These are phyloP conservation scores for Sinocyclocheilus anshuiensis DNA, from an alignment of 2,113 vertebrate genomes.

Conservation along the genomic window DNA sequence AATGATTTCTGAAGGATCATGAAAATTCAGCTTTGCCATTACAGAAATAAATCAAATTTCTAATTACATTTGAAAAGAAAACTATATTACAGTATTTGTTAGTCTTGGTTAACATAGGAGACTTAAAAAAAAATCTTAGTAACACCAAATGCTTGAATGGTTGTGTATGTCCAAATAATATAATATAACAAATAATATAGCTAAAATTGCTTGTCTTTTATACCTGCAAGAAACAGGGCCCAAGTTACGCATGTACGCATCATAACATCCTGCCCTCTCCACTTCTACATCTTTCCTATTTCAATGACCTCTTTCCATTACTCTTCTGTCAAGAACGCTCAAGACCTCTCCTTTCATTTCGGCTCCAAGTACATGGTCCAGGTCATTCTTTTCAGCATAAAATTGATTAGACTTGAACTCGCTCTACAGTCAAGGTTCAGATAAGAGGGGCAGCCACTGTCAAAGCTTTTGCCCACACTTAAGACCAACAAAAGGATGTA, in stretches of 20 bases:
- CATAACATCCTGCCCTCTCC: constrained; percentile 5
- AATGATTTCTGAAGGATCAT: too few species aligned
- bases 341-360: neutral
- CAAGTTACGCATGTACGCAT: too few species aligned
- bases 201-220: neutral
- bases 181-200: too few species aligned
- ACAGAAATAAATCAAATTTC: too few species aligned
- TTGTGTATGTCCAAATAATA: too few species aligned
- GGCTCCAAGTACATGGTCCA: neutral
- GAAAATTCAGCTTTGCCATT: too few species aligned
- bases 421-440: neutral
- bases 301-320: neutral
- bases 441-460: constrained; percentile 6
- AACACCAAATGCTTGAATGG: too few species aligned
- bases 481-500: constrained; percentile 58
- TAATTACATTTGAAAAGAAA: too few species aligned
- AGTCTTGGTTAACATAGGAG: too few species aligned
- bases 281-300: neutral
- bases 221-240: neutral
- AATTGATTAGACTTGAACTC: constrained; percentile 18
- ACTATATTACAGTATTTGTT: too few species aligned
- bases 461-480: constrained; percentile 9
- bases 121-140: too few species aligned
- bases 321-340: neutral
- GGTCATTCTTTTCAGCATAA: neutral